Evolutionary conservation across 1,140 invertebrate species (phyloP).

Genomic region (Zaprionus nigranus): DNA sequence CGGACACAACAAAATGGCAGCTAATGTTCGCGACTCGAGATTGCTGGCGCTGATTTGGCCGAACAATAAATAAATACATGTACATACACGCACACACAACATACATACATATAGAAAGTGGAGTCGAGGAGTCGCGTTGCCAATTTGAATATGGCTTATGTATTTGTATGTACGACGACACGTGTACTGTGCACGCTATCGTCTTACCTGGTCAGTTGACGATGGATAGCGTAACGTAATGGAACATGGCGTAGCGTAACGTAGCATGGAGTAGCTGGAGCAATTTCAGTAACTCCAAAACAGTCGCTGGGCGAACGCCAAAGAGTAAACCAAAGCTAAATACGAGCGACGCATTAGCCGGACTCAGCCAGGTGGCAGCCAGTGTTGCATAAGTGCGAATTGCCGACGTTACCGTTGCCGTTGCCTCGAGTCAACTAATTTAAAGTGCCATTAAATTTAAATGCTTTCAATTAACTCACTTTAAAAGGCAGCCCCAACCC

Average conservation of each 20-base stretch:
- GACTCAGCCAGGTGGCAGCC: conserved; percentile 17
- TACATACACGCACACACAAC: conserved; percentile 19
- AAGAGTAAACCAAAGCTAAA: conserved; percentile 65
- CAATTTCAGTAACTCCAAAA: conserved; percentile 39
- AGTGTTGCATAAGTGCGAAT: conserved; percentile 43
- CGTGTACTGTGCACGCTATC: conserved; percentile 49
- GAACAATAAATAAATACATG: conserved; percentile 75
- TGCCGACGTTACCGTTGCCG: conserved; percentile 15
- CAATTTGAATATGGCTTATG: conserved; percentile 77
- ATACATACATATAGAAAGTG: too few relatives aligned
- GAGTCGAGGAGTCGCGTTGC: conserved; percentile 56
- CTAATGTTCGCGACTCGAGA: conserved; percentile 73
- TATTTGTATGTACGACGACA: conserved; percentile 13
- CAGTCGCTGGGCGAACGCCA: conserved; percentile 75
- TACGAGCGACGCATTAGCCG: conserved; percentile 29
- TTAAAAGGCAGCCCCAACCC: conserved; percentile 34
- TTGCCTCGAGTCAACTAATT: conserved; percentile 66
- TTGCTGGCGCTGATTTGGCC: conserved; percentile 65
- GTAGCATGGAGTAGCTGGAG: conserved; percentile 39
- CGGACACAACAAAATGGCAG: conserved; percentile 51
- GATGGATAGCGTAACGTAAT: conserved; percentile 63
- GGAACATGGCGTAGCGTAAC: conserved; percentile 51
- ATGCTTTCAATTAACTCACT: conserved; percentile 79
- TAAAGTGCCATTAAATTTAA: conserved; percentile 82
- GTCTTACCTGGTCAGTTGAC: conserved; percentile 50